Conservation (phyloP, 2,797 vertebrate genomes). For the Adrianichthys oophorus region DNA sequence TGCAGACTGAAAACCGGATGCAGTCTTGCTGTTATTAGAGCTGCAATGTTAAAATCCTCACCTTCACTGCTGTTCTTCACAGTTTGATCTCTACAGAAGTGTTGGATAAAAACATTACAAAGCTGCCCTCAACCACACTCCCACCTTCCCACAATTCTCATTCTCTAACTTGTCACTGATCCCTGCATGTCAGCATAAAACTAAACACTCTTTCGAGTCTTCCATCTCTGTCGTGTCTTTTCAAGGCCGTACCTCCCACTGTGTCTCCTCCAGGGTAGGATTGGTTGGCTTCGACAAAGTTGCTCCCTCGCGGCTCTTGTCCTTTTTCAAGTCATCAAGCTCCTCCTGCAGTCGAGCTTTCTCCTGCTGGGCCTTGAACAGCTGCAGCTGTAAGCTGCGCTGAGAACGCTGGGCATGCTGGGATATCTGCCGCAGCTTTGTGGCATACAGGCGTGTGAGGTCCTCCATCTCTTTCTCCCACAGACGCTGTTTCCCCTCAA, state of each 20-base stretch:
- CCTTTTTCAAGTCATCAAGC: constrained; percentile 78
- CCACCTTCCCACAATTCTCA: no score
- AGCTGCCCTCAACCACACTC: no score
- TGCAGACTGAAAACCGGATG: no score
- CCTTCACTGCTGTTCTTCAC: no score
- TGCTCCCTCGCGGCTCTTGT: constrained; percentile 60
- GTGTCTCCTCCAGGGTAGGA: constrained; percentile 88
- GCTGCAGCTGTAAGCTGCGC: constrained; percentile 89
- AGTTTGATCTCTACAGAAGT: no score
- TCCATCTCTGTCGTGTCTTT: constrained; percentile 1
- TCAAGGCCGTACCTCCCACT: constrained; percentile 88
- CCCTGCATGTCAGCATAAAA: no score
- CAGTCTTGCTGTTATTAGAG: no score
- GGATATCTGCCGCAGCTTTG: constrained; percentile 90
- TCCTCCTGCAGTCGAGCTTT: constrained; percentile 89
- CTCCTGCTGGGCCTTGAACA: constrained; percentile 93
- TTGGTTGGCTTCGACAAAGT: constrained; percentile 61
- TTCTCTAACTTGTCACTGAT: no score
- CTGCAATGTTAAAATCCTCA: no score
- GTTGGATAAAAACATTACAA: no score
- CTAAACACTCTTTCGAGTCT: background rate
- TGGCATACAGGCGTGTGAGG: constrained; percentile 89
- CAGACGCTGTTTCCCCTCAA: constrained; percentile 93
- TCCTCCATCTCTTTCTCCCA: constrained; percentile 94
- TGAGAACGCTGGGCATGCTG: constrained; percentile 94